Base-by-base conservation (phyloP, 2,113 vertebrate genomes). In the Myotis yumanensis region DNA sequence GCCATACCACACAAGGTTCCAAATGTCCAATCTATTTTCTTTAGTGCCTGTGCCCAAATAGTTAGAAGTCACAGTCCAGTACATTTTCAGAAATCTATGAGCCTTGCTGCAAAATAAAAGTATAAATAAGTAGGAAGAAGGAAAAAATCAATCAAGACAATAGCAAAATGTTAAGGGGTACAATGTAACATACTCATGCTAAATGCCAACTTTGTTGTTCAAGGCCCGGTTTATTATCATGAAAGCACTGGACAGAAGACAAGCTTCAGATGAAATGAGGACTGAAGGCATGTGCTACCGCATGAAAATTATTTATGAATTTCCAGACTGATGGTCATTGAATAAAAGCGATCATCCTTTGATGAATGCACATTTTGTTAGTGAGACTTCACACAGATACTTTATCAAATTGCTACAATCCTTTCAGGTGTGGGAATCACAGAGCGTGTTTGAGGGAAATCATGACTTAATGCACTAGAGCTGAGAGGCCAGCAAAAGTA, bases 21-120 rank as follows among this genome's bases (percentile, higher is more conserved):
- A 97, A 97, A 95, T 71, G 94, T 93, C 97, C 96, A 96, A 81
- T 75, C 87, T 93, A 92, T 96, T 93, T 95, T 93, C 95, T 96
- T 93, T 84, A 84, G 84, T 89, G 92, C 40, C 17, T 86, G 8
- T 85, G 18, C 91, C 91, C 40, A 5, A 93, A 93, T 57, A 94
- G 73, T 97, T 92, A 96, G 93, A 97, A 97, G 93, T 86, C 93
- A 86, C 35, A 82, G 72, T 4, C 2, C 46, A 93, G 85, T 22
- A 97, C 48, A 77, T 96, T 97, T 94, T 97, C 87, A 96, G 94
- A 98, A 98, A 96, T 93, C 94, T 97, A 88, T 94, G 89, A 94
- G 93, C 66, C 77, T 96, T 68, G 96, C 96, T 94, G 82, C 77
- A 72, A 96, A 97, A 69, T 72, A 71, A 88, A 91, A 93, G 90